Conservation (phyloP, 2,888 invertebrate genomes). For the Azorinus chamasolen region DNA sequence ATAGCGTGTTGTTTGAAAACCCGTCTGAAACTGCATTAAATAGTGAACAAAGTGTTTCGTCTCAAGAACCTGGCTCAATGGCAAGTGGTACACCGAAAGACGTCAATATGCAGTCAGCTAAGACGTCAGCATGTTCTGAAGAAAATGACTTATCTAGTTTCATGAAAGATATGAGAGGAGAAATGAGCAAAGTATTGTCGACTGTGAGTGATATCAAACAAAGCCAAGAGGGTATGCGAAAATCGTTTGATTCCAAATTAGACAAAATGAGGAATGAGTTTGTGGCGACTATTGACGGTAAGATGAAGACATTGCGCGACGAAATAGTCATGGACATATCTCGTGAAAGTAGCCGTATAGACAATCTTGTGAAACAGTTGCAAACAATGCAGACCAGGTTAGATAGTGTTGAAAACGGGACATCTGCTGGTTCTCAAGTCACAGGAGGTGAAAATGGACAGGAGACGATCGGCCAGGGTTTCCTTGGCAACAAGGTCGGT, state of each 20-base stretch:
- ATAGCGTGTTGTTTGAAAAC: neutral
- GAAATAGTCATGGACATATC: conserved; percentile 15
- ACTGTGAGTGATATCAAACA: conserved; percentile 2
- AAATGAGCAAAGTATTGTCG: neutral
- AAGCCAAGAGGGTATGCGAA: conserved; percentile 22
- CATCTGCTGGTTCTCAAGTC: too few species aligned
- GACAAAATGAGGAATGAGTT: conserved; percentile 13
- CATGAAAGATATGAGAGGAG: neutral
- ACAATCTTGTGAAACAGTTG: conserved; percentile 12
- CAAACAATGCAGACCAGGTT: conserved; percentile 13
- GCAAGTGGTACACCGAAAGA: too few species aligned
- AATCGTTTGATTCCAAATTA: conserved; percentile 17
- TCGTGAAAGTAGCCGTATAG: conserved; percentile 9
- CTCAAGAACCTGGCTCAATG: too few species aligned
- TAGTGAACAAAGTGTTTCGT: too few species aligned
- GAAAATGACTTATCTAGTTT: too few species aligned
- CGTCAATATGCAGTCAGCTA: too few species aligned
- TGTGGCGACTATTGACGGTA: conserved; percentile 9
- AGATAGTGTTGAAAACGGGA: conserved; percentile 7
- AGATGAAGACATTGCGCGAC: conserved; percentile 10
- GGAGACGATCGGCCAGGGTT: too few species aligned
- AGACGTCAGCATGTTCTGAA: too few species aligned
- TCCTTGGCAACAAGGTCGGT: neutral
- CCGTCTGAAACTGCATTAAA: too few species aligned
- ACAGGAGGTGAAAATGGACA: neutral